These are phyloP conservation scores for Lordiphosa mommai DNA, from an alignment of 1,140 invertebrate genomes.

Conservation along the genomic window DNA sequence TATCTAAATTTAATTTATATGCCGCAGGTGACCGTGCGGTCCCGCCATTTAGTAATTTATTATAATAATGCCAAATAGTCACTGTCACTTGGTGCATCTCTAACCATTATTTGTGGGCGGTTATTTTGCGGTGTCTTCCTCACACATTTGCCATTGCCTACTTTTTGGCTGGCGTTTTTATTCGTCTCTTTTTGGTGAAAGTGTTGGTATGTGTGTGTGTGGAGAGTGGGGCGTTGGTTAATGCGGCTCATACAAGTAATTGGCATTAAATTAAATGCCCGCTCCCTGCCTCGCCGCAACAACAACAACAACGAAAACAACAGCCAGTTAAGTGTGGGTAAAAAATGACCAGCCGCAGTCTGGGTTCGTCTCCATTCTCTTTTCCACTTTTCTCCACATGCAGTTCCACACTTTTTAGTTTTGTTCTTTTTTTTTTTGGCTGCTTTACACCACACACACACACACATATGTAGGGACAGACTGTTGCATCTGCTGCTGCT, in stretches of 20 bases:
- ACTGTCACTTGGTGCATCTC: constrained; percentile 1
- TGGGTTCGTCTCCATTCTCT: constrained; percentile 20
- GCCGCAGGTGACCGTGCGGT: no score
- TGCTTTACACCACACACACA: constrained; percentile 29
- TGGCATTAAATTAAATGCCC: constrained; percentile 75
- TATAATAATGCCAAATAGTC: background rate
- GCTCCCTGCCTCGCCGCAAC: constrained; percentile 8
- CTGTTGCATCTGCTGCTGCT: constrained; percentile 65
- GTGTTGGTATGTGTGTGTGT: constrained; percentile 24
- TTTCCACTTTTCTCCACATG: background rate
- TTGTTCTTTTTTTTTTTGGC: constrained; percentile 69
- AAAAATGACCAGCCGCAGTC: constrained; percentile 55
- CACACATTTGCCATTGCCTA: constrained; percentile 38
- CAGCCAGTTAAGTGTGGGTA: constrained; percentile 20
- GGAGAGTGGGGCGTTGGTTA: constrained; percentile 41
- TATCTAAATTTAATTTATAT: no score
- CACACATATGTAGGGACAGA: constrained; percentile 15
- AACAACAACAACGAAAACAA: constrained; percentile 9
- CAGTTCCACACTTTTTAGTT: constrained; percentile 39
- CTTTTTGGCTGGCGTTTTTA: constrained; percentile 44
- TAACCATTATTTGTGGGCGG: background rate
- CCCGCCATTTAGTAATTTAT: no score
- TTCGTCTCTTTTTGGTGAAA: constrained; percentile 46
- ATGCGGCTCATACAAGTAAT: constrained; percentile 76
- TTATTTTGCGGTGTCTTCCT: background rate